Evolutionary conservation across 2,113 vertebrate genomes (phyloP).

Genomic region (Laticauda colubrina): DNA sequence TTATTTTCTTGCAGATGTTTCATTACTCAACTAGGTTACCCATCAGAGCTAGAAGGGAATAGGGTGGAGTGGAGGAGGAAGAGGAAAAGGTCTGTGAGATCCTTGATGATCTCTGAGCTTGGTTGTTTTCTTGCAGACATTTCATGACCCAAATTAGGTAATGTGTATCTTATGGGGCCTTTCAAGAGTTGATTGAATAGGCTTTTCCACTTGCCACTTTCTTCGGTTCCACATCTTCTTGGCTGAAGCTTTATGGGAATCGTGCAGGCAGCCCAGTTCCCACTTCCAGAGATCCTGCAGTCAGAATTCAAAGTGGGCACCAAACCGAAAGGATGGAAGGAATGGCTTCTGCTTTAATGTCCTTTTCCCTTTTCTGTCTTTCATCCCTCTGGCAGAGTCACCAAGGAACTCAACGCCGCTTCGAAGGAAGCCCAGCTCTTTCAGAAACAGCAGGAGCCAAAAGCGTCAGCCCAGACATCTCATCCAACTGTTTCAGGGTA

Average conservation of each 20-base stretch:
- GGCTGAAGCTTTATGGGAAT: neutral
- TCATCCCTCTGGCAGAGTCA: conserved; percentile 75
- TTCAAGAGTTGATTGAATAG: neutral
- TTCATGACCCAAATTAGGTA: neutral
- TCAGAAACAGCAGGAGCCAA: conserved; percentile 78
- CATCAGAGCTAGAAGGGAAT: neutral
- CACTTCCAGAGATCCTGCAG: neutral
- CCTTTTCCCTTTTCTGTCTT: conserved; percentile 13
- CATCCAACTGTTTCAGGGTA: conserved; percentile 71
- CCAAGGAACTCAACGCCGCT: conserved; percentile 86
- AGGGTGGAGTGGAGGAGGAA: neutral
- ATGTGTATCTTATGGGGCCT: neutral
- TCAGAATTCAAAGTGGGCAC: neutral
- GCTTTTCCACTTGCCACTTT: too few relatives aligned
- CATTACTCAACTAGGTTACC: too few relatives aligned
- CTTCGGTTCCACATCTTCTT: neutral
- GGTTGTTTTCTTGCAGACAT: neutral
- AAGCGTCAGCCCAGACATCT: conserved; percentile 28
- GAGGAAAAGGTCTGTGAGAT: neutral
- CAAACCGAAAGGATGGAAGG: neutral
- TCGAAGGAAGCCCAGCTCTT: conserved; percentile 89
- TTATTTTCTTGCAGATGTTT: too few relatives aligned
- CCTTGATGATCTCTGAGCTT: neutral
- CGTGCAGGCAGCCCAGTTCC: neutral
- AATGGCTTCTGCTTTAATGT: conserved; percentile 18